Conservation (phyloP, 2,888 invertebrate genomes). For the Mayetiola destructor region DNA sequence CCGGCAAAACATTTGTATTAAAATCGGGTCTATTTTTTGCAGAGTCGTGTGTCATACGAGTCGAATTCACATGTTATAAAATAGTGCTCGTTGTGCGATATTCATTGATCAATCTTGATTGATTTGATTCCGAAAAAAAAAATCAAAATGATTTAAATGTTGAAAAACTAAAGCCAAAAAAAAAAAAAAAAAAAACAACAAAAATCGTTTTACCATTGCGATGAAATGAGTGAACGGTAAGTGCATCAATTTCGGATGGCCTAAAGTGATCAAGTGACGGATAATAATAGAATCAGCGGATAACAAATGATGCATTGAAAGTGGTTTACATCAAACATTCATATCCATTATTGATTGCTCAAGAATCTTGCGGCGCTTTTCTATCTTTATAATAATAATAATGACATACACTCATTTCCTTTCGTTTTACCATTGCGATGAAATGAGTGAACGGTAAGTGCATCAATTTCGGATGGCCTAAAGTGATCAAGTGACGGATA, state of each 20-base stretch:
- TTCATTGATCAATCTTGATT: no score
- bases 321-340: no score
- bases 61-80: no score
- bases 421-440: neutral
- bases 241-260: neutral
- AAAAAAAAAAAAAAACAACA: neutral
- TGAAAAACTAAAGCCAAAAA: neutral
- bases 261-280: slow-evolving; percentile 16
- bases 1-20: neutral
- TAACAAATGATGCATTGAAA: no score
- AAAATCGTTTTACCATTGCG: neutral
- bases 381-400: no score
- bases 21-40: slow-evolving; percentile 60
- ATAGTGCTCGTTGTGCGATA: no score
- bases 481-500: slow-evolving; percentile 17
- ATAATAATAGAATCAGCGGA: no score
- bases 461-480: neutral
- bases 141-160: neutral
- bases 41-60: slow-evolving; percentile 39
- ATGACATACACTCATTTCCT: no score
- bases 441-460: neutral
- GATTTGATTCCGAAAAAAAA: no score
- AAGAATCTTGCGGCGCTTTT: no score
- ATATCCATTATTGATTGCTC: no score
- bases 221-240: neutral